A percentile compares a stretch with the other conserved stretches of the same genome.
Conservation (phyloP, 2,888 invertebrate species). For the Mantis religiosa region DNA sequence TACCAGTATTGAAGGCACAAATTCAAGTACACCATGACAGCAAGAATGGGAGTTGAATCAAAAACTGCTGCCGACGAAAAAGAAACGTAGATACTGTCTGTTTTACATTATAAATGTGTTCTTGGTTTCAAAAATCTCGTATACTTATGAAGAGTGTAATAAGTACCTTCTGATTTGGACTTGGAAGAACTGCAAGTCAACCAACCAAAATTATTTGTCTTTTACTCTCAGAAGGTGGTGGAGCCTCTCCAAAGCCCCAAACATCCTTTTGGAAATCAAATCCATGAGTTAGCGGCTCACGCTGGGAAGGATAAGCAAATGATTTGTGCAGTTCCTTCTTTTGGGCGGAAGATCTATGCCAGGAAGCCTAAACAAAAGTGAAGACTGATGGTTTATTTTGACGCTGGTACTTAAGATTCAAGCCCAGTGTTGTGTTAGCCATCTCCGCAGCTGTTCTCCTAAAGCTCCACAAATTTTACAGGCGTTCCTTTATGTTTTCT, state of each 20-base stretch:
- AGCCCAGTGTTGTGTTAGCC: background rate
- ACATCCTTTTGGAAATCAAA: background rate
- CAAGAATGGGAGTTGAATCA: too few species aligned
- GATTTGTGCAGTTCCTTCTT: background rate
- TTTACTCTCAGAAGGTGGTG: too few species aligned
- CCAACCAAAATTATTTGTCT: too few species aligned
- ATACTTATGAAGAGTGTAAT: too few species aligned
- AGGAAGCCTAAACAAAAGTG: background rate
- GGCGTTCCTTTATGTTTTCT: background rate
- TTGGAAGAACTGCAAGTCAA: too few species aligned
- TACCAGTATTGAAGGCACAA: too few species aligned
- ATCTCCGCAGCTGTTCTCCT: background rate
- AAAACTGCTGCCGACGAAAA: too few species aligned
- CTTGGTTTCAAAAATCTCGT: too few species aligned
- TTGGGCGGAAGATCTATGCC: background rate
- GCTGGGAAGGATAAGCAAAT: background rate
- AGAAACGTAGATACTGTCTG: too few species aligned
- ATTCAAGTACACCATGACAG: too few species aligned
- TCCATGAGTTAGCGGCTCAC: background rate
- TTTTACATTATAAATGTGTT: too few species aligned
- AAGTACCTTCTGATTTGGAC: too few species aligned
- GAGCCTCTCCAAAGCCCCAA: background rate
- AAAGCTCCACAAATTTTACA: background rate
- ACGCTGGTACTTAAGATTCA: background rate
- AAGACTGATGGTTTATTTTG: background rate